These are phyloP conservation scores for Bombus waltoni DNA, from an alignment of 1,140 invertebrate species.

Conservation along the genomic window DNA sequence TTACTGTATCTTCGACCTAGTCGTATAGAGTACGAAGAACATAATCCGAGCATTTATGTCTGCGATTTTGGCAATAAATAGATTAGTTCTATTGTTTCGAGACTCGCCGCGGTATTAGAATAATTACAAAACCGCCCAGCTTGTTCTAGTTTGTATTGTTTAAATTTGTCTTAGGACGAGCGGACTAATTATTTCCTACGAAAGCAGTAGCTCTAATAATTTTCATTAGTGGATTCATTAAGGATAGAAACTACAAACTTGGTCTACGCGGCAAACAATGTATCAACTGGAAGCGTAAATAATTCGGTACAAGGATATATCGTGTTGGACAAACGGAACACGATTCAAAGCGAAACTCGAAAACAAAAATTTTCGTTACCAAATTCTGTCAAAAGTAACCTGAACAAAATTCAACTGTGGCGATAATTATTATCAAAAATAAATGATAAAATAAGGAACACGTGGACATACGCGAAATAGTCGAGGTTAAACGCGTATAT, in stretches of 20 bases:
- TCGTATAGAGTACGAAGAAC: neutral
- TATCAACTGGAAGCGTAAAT: neutral
- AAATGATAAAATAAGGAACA: neutral
- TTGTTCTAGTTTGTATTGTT: neutral
- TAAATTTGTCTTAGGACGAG: neutral
- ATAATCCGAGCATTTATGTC: neutral
- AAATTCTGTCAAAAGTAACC: too few species aligned
- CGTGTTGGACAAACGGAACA: neutral
- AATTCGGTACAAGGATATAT: neutral
- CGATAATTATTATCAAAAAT: neutral
- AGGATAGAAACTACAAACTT: neutral
- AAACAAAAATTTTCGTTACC: neutral
- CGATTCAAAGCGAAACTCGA: neutral
- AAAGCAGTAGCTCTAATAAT: neutral
- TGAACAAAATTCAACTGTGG: neutral
- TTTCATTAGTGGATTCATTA: constrained; percentile 1
- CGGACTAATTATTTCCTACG: neutral
- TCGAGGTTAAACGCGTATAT: neutral
- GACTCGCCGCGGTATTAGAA: constrained; percentile 5
- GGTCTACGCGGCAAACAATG: neutral
- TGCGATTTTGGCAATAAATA: constrained; percentile 12
- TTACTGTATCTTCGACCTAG: neutral
- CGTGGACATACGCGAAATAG: neutral
- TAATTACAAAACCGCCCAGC: neutral
- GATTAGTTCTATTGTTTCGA: constrained; percentile 10